Evolutionary conservation across 2,888 invertebrate genomes (phyloP).

Genomic region (Diploptera punctata): DNA sequence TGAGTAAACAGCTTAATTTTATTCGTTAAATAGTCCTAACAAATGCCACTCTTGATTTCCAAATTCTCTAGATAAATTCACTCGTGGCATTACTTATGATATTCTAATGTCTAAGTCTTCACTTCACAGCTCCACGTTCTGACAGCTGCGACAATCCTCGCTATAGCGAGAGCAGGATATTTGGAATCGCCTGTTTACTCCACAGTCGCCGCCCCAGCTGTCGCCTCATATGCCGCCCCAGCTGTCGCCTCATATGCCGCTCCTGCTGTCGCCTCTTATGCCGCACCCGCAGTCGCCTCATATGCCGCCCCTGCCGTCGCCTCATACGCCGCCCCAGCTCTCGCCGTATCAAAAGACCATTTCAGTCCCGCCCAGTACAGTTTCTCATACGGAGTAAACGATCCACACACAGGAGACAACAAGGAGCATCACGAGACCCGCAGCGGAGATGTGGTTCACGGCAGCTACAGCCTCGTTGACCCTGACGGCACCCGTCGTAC

Average conservation of each 20-base stretch:
- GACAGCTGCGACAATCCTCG: constrained; percentile 39
- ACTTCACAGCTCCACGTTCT: constrained; percentile 30
- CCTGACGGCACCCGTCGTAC: constrained; percentile 60
- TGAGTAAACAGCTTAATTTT: no score
- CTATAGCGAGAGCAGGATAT: constrained; percentile 41
- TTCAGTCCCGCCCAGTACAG: constrained; percentile 54
- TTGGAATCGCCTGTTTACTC: constrained; percentile 25
- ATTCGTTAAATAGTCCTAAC: no score
- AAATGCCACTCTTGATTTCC: no score
- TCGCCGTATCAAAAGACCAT: constrained; percentile 3
- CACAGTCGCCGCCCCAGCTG: constrained; percentile 12
- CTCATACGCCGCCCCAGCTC: constrained; percentile 26
- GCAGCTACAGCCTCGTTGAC: constrained; percentile 60
- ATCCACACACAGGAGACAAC: constrained; percentile 60
- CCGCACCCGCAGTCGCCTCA: constrained; percentile 20
- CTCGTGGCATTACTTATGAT: not conserved
- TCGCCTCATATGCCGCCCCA: constrained; percentile 9
- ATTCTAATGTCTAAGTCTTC: no score
- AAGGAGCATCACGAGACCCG: constrained; percentile 61
- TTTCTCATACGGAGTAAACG: constrained; percentile 58
- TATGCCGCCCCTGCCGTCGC: not conserved
- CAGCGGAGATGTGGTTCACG: constrained; percentile 60
- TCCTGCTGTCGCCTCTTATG: constrained; percentile 15
- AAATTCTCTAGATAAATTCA: no score
- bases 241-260: constrained; percentile 29